phyloP scores from a whole-genome alignment of 2,113 vertebrate species.

The Camelus dromedarius region DNA sequence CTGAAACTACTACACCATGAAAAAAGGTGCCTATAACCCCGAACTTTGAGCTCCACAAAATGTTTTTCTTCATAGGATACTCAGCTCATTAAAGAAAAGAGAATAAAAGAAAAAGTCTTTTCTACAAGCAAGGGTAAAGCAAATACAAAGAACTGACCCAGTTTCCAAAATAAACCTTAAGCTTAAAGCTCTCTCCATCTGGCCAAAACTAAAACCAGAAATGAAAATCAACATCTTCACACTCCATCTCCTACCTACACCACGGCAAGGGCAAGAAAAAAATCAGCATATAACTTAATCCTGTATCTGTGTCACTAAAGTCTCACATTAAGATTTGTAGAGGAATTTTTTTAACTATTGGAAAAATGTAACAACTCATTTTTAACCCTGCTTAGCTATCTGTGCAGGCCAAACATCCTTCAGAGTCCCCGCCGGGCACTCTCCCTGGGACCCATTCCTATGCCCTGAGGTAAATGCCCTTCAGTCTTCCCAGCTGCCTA shows the following conservation, averaged over 20 bases:
- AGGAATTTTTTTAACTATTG: neutral
- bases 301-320: neutral
- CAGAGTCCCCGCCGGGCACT: neutral
- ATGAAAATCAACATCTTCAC: slow-evolving; percentile 49
- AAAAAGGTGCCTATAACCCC: neutral
- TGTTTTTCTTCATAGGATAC: slow-evolving; percentile 20
- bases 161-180: slow-evolving; percentile 68
- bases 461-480: neutral
- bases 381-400: neutral
- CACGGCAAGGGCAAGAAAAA: neutral
- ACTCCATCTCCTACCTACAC: slow-evolving; percentile 59
- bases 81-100: slow-evolving; percentile 40
- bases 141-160: slow-evolving; percentile 40
- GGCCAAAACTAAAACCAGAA: slow-evolving; percentile 72
- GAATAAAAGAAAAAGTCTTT: slow-evolving; percentile 16
- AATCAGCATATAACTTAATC: neutral
- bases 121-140: slow-evolving; percentile 65
- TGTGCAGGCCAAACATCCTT: neutral
- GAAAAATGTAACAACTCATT: neutral
- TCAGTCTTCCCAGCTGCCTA: neutral
- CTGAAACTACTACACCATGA: slow-evolving; percentile 46
- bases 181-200: slow-evolving; percentile 62
- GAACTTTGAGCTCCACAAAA: slow-evolving; percentile 53
- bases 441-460: neutral
- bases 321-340: neutral